Evolutionary conservation across 2,888 invertebrate species (phyloP).

Genomic region (Amphiduros pacificus): DNA sequence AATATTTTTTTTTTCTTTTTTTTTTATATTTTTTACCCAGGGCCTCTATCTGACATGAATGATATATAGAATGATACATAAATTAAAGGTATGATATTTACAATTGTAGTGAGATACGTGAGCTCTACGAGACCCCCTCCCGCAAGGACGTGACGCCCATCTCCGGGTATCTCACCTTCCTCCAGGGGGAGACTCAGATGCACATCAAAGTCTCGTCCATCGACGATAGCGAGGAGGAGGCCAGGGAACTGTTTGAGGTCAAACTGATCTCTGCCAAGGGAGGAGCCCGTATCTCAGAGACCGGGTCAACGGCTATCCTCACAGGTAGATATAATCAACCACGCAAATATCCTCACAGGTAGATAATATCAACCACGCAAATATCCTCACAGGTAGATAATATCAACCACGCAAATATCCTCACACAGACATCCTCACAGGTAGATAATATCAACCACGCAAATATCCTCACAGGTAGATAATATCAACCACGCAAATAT

Average conservation of each 20-base stretch:
- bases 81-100: too few relatives aligned
- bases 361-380: too few relatives aligned
- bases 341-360: not conserved
- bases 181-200: slow-evolving; percentile 28
- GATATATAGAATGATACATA: too few relatives aligned
- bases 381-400: too few relatives aligned
- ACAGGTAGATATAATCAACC: slow-evolving; percentile 38
- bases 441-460: too few relatives aligned
- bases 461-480: too few relatives aligned
- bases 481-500: too few relatives aligned
- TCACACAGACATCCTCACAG: too few relatives aligned
- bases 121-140: slow-evolving; percentile 43
- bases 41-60: too few relatives aligned
- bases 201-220: slow-evolving; percentile 37
- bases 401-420: too few relatives aligned
- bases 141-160: slow-evolving; percentile 43
- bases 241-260: slow-evolving; percentile 50
- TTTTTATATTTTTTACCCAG: too few relatives aligned
- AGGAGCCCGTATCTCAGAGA: slow-evolving; percentile 44
- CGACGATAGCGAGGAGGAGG: slow-evolving; percentile 51
- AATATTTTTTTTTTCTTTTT: too few relatives aligned
- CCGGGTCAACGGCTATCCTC: slow-evolving; percentile 40
- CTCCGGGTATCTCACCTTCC: slow-evolving; percentile 47
- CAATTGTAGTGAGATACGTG: slow-evolving; percentile 33
- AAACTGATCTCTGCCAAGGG: slow-evolving; percentile 44